Evolutionary conservation across 2,797 vertebrate species (phyloP), one percentile per base, ranked within the genome.

Genomic region (Chloroceryle amazona): DNA sequence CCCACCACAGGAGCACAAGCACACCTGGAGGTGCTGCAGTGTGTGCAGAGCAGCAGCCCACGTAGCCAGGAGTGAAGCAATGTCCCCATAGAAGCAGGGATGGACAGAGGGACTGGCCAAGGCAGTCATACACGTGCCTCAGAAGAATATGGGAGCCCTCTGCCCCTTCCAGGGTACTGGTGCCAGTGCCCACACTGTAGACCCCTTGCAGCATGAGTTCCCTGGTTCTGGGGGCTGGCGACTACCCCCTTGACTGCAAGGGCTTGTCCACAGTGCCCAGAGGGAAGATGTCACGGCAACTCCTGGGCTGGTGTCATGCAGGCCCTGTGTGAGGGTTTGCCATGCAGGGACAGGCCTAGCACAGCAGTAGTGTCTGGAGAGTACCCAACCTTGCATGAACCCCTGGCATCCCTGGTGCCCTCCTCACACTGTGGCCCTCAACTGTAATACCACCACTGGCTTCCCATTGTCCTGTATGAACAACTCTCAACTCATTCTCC

Each of bases 221-320:
- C 52, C 26, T 60, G 12, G 23, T 68, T 7, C 7, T 17, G 1
- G 1, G 26, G 22, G 11, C 46, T 41, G 26, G 29, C 1, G 9
- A 44, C 5, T n/a, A 55, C 17, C 5, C 3, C 44, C 6, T n/a
- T 31, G 22, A 33, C 49, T 63, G 35, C 1, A 1, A 60, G 52
- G 41, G 29, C 57, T 62, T 62, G 31, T 15, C 13, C 1, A 1
- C 0, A 0, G 25, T 37, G 33, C 14, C 20, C 13, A 28, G 25
- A 54, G 6, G 9, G 18, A 86, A 9, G 12, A 3, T 33, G 49
- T 61, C 4, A 4, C 6, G 31, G 39, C 37, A 63, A 33, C 10
- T 29, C 25, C 73, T n/a, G 29, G 62, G 19, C 11, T 44, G 33
- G 11, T 1, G 0, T 21, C 44, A n/a, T 6, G 4, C 33, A 55